Conservation (phyloP, 1,140 invertebrate species). For the Trigoniulus corallinus region DNA sequence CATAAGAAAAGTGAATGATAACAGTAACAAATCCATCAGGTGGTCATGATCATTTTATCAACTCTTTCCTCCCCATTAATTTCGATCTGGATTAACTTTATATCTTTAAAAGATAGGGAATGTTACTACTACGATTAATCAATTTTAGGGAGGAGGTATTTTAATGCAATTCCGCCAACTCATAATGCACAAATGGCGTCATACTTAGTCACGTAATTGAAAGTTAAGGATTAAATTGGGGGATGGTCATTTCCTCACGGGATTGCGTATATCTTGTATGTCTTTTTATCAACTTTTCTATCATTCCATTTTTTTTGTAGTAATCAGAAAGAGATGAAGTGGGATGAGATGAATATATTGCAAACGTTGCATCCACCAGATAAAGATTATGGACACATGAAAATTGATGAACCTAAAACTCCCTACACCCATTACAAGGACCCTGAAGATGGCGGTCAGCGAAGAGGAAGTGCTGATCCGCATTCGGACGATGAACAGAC, state of each 20-base stretch:
- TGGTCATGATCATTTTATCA: no score
- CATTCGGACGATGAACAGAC: slow-evolving; percentile 33
- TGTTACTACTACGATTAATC: no score
- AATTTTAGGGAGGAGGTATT: background rate
- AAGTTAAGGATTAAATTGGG: background rate
- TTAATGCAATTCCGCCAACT: background rate
- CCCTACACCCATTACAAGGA: slow-evolving; percentile 65
- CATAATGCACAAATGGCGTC: background rate
- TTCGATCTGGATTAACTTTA: no score
- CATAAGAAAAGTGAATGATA: no score
- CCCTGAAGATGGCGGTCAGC: slow-evolving; percentile 38
- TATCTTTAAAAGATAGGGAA: no score
- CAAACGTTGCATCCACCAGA: slow-evolving; percentile 92
- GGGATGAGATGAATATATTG: slow-evolving; percentile 99
- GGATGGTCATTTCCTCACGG: background rate
- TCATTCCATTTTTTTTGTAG: background rate
- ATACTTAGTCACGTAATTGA: background rate
- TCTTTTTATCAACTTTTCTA: background rate
- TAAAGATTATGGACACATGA: slow-evolving; percentile 99
- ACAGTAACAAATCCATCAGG: no score
- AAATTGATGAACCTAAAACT: slow-evolving; percentile 96
- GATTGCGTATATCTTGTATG: background rate
- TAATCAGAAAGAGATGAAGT: slow-evolving; percentile 48
- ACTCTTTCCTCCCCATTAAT: no score
- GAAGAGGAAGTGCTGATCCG: slow-evolving; percentile 30